A percentile compares a stretch with the other conserved stretches of the same genome.
Evolutionary conservation across 2,888 invertebrate genomes (phyloP).

Genomic region (Hyles lineata): DNA sequence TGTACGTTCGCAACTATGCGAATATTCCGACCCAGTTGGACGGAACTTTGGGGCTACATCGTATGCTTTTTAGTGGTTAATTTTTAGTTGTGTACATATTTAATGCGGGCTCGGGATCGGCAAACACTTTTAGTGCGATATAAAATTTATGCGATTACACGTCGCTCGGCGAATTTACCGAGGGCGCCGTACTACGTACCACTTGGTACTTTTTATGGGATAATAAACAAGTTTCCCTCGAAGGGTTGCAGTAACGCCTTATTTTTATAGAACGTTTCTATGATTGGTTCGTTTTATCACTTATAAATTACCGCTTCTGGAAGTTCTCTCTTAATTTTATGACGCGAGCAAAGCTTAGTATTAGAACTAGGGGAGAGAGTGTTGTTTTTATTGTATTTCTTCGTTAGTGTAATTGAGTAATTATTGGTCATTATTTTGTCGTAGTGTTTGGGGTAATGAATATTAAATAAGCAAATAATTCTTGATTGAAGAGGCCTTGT

Average conservation of each 20-base stretch:
- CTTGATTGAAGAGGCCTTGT: no score
- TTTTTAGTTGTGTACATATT: constrained; percentile 22
- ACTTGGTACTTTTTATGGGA: constrained; percentile 4
- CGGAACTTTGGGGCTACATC: neutral
- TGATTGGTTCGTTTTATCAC: constrained; percentile 26
- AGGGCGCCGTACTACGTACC: no score
- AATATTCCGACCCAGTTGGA: constrained; percentile 13
- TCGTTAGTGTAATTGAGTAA: neutral
- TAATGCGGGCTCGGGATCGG: constrained; percentile 12
- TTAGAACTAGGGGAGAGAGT: no score
- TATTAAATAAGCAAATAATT: neutral
- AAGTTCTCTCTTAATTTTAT: constrained; percentile 9
- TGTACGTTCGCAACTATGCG: constrained; percentile 15
- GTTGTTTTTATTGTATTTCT: neutral
- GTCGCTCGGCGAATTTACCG: neutral
- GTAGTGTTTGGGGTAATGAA: neutral
- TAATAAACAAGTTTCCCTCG: constrained; percentile 25
- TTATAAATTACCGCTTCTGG: constrained; percentile 23
- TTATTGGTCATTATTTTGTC: neutral
- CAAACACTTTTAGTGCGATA: constrained; percentile 14
- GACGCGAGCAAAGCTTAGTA: constrained; percentile 1
- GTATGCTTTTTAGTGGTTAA: constrained; percentile 20
- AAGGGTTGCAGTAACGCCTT: constrained; percentile 16
- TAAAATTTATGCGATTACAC: constrained; percentile 14
- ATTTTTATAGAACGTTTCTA: constrained; percentile 25